Evolutionary conservation across 1,140 invertebrate species (phyloP), one percentile per base, ranked within the genome.

Genomic region (Apolygus lucorum): DNA sequence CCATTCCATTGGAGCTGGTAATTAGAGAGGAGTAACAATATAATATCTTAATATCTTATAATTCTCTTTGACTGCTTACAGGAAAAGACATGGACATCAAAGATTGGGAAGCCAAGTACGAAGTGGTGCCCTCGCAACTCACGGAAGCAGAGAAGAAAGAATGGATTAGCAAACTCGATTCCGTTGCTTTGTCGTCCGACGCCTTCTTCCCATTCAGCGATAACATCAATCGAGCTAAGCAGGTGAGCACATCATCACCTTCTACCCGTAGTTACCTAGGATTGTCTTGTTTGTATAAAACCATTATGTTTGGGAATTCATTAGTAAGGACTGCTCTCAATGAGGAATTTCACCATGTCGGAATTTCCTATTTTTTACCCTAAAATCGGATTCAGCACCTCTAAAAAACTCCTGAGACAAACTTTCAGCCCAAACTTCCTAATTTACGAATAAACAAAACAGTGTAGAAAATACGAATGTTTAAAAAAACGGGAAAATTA

Each of bases 201-300:
- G 96, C 96, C 0, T 99, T 99, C 83, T 98, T 99, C 81, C 96
- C 96, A 34, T 99, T 99, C 83, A 85, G 95, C 74, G 97, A 99
- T 76, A 99, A 98, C 77, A 90, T 99, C 64, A 96, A 99, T 79
- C 85, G 96, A 74, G 96, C 96, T 70, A 83, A 84, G 74, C 85
- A 93, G 85, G 95, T 96, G 79, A 49, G 34, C 34, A 17, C 8
- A n/a, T n/a, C n/a, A n/a, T n/a, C n/a, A n/a, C n/a, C n/a, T n/a
- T n/a, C n/a, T n/a, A n/a, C n/a, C n/a, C n/a, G n/a, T n/a, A n/a
- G n/a, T n/a, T n/a, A n/a, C n/a, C n/a, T n/a, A n/a, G n/a, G n/a
- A n/a, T n/a, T n/a, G n/a, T n/a, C n/a, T n/a, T n/a, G n/a, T n/a
- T n/a, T n/a, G n/a, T n/a, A n/a, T n/a, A n/a, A n/a, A n/a, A n/a